Percentiles rank a stretch among this genome's conserved stretches.
Evolutionary conservation across 2,888 invertebrate species (phyloP).

Genomic region (Limnephilus rhombicus): DNA sequence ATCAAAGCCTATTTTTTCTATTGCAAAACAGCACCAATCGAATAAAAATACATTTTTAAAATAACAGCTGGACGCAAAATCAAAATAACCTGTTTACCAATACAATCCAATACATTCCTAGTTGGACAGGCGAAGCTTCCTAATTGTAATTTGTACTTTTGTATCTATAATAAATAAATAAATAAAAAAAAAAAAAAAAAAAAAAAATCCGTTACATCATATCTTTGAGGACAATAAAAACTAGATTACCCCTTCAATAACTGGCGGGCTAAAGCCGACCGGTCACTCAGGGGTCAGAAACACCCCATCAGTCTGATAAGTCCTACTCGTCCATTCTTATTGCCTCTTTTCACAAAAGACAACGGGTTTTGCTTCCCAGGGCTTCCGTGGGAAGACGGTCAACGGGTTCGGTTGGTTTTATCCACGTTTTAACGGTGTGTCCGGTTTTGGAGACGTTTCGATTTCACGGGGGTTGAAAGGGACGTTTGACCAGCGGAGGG

Average conservation of each 20-base stretch:
- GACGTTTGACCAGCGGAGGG: background rate
- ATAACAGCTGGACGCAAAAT: background rate
- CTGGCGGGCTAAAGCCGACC: background rate
- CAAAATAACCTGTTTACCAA: background rate
- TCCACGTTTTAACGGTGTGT: background rate
- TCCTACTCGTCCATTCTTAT: background rate
- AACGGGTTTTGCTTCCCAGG: slow-evolving; percentile 38
- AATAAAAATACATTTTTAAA: background rate
- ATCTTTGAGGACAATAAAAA: background rate
- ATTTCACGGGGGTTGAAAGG: slow-evolving; percentile 7
- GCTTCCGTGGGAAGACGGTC: slow-evolving; percentile 43
- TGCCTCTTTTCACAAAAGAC: slow-evolving; percentile 22
- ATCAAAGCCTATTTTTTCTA: too few species aligned
- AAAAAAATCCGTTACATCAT: background rate
- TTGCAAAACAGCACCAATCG: too few species aligned
- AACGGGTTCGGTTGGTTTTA: background rate
- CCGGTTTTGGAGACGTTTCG: background rate
- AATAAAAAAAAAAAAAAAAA: too few species aligned
- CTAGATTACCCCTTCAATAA: slow-evolving; percentile 1
- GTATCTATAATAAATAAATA: too few species aligned
- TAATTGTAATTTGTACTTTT: too few species aligned
- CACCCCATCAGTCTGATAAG: background rate
- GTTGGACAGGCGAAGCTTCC: too few species aligned
- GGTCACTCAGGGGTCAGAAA: slow-evolving; percentile 5
- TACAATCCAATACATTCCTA: too few species aligned